Base-by-base conservation (phyloP, 92 coral and sea anemone species). In the Epizoanthus ramosus region DNA sequence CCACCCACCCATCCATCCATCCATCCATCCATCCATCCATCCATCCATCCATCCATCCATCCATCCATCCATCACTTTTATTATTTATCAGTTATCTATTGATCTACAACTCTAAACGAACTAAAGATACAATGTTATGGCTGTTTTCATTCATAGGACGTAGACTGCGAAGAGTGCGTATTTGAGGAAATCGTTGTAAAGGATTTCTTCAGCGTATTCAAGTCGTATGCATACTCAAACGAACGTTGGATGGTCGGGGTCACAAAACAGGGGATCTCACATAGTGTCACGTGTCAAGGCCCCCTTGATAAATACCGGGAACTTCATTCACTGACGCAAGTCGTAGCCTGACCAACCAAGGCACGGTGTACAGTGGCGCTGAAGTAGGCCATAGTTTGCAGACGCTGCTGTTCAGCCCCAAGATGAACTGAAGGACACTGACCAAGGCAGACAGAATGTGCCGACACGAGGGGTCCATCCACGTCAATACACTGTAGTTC, bases 121-220 rank as follows among this genome's bases (percentile, higher is more conserved):
- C 23, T 47, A 16, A 74, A 0, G 16, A 47, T 74, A 61, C 9
- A 35, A 74, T 35, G 6, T 65, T 12, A 21, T 57, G 25, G 19
- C 80, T 15, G 41, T 67, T 80, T 19, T 14, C 52, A 7, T 22
- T 15, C 23, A 69, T 79, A 92, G 95, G 95, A 92, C 52, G 95
- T 90, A 18, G 95, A 92, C 86, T 86, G 95, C 24, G 95, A 92
- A 52, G 95, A 92, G 57, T 92, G 95, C 50, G 89, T 92, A 63
- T 92, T 92, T 76, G 89, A 86, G 63, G 95, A 92, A 66, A 92
- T 88, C 2, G 64, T 89, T 75, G 90, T 92, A 14, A 90, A 83
- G 87, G 92, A 92, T 72, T 92, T 92, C 87, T 92, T 83, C 71
- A 89, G 91, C 72, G 92, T 90, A 28, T 92, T 89, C 84, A 90